Percentiles rank a stretch among this genome's conserved stretches.
phyloP scores from a whole-genome alignment of 1,140 invertebrate species.

The Lethrus apterus region DNA sequence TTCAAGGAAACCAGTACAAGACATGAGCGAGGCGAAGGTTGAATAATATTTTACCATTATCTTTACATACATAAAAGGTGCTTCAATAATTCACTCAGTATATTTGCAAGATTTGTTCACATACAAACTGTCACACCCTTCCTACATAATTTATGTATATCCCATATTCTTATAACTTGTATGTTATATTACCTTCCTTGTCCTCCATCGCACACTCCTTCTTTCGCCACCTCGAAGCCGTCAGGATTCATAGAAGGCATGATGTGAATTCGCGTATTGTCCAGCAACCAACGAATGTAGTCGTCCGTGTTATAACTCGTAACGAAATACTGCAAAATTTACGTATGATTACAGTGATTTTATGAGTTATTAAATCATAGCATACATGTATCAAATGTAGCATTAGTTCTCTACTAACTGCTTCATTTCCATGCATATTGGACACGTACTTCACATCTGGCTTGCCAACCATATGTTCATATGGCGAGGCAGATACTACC shows the following conservation, averaged over 20 bases:
- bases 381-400: slow-evolving; percentile 77
- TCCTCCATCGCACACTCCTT: slow-evolving; percentile 79
- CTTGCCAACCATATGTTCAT: slow-evolving; percentile 85
- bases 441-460: slow-evolving; percentile 89
- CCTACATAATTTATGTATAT: too few species aligned
- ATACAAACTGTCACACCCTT: too few species aligned
- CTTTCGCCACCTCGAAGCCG: slow-evolving; percentile 78
- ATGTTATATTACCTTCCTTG: slow-evolving; percentile 61
- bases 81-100: too few species aligned
- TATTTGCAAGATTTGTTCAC: too few species aligned
- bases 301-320: slow-evolving; percentile 71
- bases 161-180: too few species aligned
- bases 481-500: slow-evolving; percentile 82
- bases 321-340: slow-evolving; percentile 62
- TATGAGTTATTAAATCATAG: slow-evolving; percentile 17
- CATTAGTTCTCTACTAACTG: slow-evolving; percentile 79
- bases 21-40: too few species aligned
- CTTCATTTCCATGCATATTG: slow-evolving; percentile 89
- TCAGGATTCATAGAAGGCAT: slow-evolving; percentile 91
- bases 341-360: background rate
- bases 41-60: too few species aligned
- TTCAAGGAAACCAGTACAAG: too few species aligned
- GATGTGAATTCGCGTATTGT: slow-evolving; percentile 86
- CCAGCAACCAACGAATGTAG: slow-evolving; percentile 77
- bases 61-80: too few species aligned